Evolutionary conservation across 2,888 invertebrate genomes (phyloP), one percentile per base, ranked within the genome.

Genomic region (Penaeus monodon): DNA sequence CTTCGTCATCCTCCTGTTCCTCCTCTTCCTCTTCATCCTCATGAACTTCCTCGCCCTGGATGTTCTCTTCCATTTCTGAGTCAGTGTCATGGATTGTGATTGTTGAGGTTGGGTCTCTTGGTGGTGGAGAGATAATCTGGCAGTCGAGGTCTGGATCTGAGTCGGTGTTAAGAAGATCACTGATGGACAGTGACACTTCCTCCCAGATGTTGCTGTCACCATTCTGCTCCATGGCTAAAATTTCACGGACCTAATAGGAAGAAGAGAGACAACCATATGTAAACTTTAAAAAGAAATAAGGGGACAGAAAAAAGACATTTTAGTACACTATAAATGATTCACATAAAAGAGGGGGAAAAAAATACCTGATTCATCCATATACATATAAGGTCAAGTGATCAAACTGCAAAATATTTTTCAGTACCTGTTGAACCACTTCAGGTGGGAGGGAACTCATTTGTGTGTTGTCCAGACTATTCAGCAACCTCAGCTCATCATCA

Each of bases 11-110:
- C 14, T 64, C 65, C 0, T 76, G 76, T 10, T 86, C 76, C 6
- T 86, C 81, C n/a, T 88, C 88, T 33, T 88, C 88, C 63, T 87
- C 87, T 8, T 84, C 84, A n/a, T 77, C 65, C 44, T 77, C 84
- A 22, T 66, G 64, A 17, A 63, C 82, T n/a, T 33, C 83, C 27
- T 83, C 74, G 12, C 64, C 73, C 22, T 83, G 74, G 27, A 77
- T 44, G 20, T 27, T 57, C 24, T 88, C 88, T 27, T 88, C 88
- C 84, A 84, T 84, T 33, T 88, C 89, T n/a, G 78, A 82, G 57
- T 89, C 89, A n/a, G 87, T 84, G 74, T 90, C 90, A 63, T 87
- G 87, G 29, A 90, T 90, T 27, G 90, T 90, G 38, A 90, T 90
- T 66, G 88, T 90, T 24, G 90, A 85, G 29, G 90, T 77, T 38